phyloP scores from a whole-genome alignment of 2,113 vertebrate species.

The Perognathus longimembris region DNA sequence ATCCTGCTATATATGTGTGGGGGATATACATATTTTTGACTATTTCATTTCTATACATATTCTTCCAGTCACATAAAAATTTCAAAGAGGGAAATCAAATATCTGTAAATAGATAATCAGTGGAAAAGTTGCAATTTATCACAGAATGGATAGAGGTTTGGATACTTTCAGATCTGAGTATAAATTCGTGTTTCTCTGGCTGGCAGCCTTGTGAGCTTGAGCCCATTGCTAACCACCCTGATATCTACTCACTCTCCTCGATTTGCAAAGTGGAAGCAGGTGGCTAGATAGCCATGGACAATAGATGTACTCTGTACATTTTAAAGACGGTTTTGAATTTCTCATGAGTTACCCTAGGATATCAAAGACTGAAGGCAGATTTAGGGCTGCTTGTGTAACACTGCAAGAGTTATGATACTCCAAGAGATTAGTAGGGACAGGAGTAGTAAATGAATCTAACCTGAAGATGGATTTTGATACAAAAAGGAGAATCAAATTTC shows the following conservation, averaged over 20 bases:
- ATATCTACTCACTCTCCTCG: background rate
- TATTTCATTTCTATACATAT: background rate
- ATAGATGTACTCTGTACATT: background rate
- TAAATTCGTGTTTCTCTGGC: background rate
- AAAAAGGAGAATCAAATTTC: background rate
- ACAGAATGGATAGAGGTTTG: background rate
- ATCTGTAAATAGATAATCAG: conserved; percentile 40
- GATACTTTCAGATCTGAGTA: background rate
- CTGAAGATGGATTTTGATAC: conserved; percentile 9
- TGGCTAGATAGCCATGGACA: background rate
- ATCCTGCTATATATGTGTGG: no score
- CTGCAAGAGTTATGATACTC: background rate
- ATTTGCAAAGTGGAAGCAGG: conserved; percentile 2
- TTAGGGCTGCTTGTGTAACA: background rate
- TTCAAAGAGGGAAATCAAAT: conserved; percentile 14
- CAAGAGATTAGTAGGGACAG: background rate
- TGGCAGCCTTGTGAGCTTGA: background rate
- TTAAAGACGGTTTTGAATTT: background rate
- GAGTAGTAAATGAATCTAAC: background rate
- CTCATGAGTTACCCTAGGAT: background rate
- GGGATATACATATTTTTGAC: background rate
- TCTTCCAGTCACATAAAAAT: conserved; percentile 13
- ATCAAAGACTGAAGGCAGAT: background rate
- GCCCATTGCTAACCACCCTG: background rate
- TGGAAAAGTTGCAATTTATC: background rate